Conservation (phyloP, 1,140 invertebrate species). For the Heliconius hewitsoni region DNA sequence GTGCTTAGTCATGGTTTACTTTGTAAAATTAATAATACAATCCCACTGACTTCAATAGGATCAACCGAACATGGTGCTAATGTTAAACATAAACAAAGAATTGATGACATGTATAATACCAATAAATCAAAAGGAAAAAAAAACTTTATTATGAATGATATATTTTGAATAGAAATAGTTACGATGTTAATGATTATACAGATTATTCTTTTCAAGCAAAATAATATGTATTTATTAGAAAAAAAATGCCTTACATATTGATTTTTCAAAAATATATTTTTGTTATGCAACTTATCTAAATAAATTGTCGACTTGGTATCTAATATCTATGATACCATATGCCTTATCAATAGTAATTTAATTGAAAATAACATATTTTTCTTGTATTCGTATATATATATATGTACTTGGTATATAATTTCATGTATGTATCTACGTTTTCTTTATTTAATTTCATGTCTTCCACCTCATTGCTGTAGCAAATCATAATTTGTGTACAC, state of each 20-base stretch:
- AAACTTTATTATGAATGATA: conserved; percentile 13
- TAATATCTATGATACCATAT: conserved; percentile 2
- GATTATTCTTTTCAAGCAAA: background rate
- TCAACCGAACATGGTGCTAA: conserved; percentile 52
- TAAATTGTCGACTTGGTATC: background rate
- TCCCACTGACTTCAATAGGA: conserved; percentile 51
- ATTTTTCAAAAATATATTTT: background rate
- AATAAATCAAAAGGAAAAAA: background rate
- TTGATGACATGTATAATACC: background rate
- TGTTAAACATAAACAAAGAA: conserved; percentile 14
- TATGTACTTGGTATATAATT: background rate
- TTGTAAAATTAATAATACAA: conserved; percentile 43
- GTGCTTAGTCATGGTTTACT: conserved; percentile 52
- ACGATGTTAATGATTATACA: background rate
- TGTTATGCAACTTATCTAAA: conserved; percentile 15
- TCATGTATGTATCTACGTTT: background rate
- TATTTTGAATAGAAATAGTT: conserved; percentile 8
- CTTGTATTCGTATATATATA: conserved; percentile 2
- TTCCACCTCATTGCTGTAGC: conserved; percentile 16
- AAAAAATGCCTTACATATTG: background rate
- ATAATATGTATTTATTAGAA: background rate
- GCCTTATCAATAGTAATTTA: conserved; percentile 4
- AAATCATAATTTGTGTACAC: conserved; percentile 13
- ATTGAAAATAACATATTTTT: background rate
- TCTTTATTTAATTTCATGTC: conserved; percentile 27